phyloP scores from a whole-genome alignment of 2,888 invertebrate species.

The Hyles lineata region DNA sequence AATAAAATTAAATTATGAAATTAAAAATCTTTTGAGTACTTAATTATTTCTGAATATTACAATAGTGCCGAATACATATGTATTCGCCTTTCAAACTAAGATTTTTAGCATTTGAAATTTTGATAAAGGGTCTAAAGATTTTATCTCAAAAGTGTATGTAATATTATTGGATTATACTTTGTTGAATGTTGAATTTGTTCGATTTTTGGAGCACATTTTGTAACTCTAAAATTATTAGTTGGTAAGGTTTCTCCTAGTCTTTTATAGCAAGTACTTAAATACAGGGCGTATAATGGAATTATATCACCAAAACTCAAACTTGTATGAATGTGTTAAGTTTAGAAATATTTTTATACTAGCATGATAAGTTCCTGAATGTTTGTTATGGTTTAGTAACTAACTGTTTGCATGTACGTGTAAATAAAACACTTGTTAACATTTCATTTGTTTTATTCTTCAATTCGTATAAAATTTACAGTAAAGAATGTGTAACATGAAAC shows the following conservation, averaged over 20 bases:
- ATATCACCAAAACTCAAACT: conserved; percentile 15
- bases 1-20: background rate
- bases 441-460: conserved; percentile 41
- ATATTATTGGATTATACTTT: background rate
- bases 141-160: background rate
- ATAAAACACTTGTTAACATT: conserved; percentile 48
- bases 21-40: background rate
- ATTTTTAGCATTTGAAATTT: background rate
- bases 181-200: background rate
- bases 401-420: conserved; percentile 35
- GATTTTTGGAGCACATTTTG: background rate
- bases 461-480: conserved; percentile 5
- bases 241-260: conserved; percentile 23
- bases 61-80: too few species aligned
- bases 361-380: conserved; percentile 13
- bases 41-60: too few species aligned
- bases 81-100: background rate
- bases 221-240: background rate
- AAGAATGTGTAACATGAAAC: background rate
- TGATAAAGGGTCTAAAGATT: background rate
- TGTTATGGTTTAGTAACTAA: conserved; percentile 6
- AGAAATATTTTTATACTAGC: background rate
- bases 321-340: conserved; percentile 18
- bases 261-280: conserved; percentile 22
- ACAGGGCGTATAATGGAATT: conserved; percentile 19